Conservation (phyloP, 2,113 vertebrate genomes). For the Lontra canadensis region DNA sequence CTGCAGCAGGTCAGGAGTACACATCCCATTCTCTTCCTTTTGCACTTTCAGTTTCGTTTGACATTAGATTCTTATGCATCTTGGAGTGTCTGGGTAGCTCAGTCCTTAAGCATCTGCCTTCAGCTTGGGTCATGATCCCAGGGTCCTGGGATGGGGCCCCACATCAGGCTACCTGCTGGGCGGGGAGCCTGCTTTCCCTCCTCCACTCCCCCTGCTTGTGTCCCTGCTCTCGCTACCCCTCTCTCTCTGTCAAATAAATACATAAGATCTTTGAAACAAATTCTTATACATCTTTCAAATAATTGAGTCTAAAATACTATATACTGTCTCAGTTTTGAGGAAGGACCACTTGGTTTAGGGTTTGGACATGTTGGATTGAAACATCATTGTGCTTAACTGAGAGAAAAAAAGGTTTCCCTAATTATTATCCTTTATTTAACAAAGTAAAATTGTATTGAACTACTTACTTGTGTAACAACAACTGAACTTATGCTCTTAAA, state of each 20-base stretch:
- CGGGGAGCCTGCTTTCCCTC: no score
- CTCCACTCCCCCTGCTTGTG: no score
- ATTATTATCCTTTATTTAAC: background rate
- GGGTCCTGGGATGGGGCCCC: no score
- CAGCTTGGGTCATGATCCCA: no score
- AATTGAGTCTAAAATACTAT: background rate
- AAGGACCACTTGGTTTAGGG: background rate
- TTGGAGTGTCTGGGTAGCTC: background rate
- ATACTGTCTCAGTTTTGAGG: background rate
- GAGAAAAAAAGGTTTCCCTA: background rate
- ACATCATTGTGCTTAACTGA: background rate
- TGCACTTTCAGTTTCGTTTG: background rate
- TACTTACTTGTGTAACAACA: background rate
- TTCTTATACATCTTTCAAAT: background rate
- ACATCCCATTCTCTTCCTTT: accelerated
- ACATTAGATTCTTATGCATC: background rate
- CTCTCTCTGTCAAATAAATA: no score
- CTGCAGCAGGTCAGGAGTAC: background rate
- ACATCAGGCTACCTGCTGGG: no score
- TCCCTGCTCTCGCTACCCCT: no score
- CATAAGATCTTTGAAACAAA: no score
- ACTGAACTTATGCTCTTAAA: background rate
- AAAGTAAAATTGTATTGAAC: background rate
- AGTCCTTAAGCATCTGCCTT: no score
- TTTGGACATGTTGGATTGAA: background rate